A percentile compares a stretch with the other conserved stretches of the same genome.
Conservation (phyloP, 2,113 vertebrate genomes). For the Amazona guildingii region DNA sequence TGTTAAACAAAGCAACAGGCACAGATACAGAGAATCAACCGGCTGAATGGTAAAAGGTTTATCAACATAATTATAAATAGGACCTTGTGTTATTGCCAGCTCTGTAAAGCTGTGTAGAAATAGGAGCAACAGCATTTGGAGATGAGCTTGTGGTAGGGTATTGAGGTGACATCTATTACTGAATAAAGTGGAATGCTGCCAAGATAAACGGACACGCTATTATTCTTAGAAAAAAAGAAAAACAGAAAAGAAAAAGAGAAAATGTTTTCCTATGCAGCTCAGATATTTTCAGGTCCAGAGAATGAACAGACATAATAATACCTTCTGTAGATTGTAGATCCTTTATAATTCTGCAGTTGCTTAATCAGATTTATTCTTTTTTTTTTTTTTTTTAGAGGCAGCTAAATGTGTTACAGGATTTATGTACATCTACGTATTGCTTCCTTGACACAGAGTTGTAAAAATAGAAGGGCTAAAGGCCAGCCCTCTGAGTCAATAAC, state of each 20-base stretch:
- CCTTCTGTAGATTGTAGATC: not conserved
- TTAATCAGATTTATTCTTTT: conserved; percentile 1
- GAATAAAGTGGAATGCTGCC: not conserved
- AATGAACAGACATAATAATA: conserved; percentile 16
- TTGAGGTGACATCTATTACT: conserved; percentile 39
- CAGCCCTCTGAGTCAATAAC: not conserved
- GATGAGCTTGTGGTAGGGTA: not conserved
- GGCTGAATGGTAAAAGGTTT: not conserved
- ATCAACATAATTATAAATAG: conserved; percentile 10
- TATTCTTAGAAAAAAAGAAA: not conserved
- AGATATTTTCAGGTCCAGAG: conserved; percentile 9
- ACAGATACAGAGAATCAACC: not conserved
- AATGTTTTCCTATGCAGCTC: not conserved
- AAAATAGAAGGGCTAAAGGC: conserved; percentile 17
- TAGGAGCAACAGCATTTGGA: conserved; percentile 12
- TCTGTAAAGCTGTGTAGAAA: conserved; percentile 6
- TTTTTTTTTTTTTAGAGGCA: not conserved
- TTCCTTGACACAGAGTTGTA: not conserved
- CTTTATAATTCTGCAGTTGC: conserved; percentile 39
- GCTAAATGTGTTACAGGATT: conserved; percentile 15
- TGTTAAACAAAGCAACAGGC: conserved; percentile 11
- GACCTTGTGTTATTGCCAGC: not conserved
- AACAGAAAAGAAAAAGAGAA: not conserved
- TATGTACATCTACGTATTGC: not conserved
- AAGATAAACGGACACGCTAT: conserved; percentile 8